Base-by-base conservation (phyloP, 1,140 invertebrate species). In the Lepidurus apus region DNA sequence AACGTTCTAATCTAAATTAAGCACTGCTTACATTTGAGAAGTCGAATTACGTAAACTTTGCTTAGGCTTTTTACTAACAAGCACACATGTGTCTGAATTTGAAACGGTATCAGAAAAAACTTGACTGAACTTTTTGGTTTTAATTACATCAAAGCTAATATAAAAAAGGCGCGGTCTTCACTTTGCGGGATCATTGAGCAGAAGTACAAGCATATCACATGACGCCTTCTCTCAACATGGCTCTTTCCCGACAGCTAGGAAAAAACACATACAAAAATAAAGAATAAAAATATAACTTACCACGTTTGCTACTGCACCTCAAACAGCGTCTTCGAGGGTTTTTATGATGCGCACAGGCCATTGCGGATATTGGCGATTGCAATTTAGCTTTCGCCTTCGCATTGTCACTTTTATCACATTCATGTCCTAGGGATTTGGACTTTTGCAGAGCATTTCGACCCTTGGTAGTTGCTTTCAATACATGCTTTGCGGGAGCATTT, bases 291-390 rank as follows among this genome's bases (percentile, higher is more conserved):
- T 11, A 65, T 65, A 13, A 65, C 53, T 21, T 65, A 65, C 53
- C 53, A 3, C 21, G 53, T 65, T 65, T 65, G 21, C 9, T 65
- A 65, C 17, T 65, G 53, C 53, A 65, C 21, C 53, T 65, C 9
- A 65, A 21, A 65, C 53, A 65, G 53, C 53, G 53, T 65, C 53
- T 65, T 21, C 53, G 53, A 21, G 53, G 53, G 21, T 65, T 65
- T 65, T 65, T 65, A 65, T 65, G 53, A 65, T 65, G 53, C 53
- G 53, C 21, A 65, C 53, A 65, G 53, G 17, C 53, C 21, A 65
- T 17, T 7, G 53, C 21, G n/a, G 21, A 65, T 7, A 21, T 21
- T 21, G 53, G 17, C 17, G 53, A n/a, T 21, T 7, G 53, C 53
- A 65, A 13, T 21, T 13, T 65, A 7, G 53, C 6, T 11, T 65